Evolutionary conservation across 2,113 vertebrate genomes (phyloP), one percentile per base, ranked within the genome.

Genomic region (Erpornis zantholeuca): DNA sequence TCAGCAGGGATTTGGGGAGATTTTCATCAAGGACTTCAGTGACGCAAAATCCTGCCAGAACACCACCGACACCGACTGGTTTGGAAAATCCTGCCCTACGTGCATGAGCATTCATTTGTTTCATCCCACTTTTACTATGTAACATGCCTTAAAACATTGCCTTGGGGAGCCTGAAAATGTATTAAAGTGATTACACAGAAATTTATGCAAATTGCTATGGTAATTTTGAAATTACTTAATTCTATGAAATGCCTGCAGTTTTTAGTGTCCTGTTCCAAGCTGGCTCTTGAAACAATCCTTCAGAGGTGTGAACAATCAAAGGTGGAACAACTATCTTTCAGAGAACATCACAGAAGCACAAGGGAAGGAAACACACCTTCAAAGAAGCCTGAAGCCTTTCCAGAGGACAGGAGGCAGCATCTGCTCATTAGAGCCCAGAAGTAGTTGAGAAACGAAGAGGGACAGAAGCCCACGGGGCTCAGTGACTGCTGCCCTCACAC

Each of bases 61-160:
- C 19, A 29, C 11, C 52, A 54, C 52, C 23, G 38, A 5, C 33
- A 15, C 6, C 1, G 8, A 81, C 1, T 28, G 14, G 35, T 66
- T 82, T 16, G 60, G 63, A 79, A 83, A 93, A 87, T 57, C 44
- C 69, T 77, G 45, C 50, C 57, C 36, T n/a, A 61, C 0, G 5
- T 93, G 81, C 47, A 12, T 1, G 31, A 93, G 31, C 64, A 64
- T 52, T 49, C 45, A n/a, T 80, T 86, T 54, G 65, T 45, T 93
- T 79, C 84, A 86, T 76, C 66, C 47, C 31, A 29, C 44, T 92
- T 84, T 66, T 63, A 56, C 90, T 92, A 28, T 35, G 38, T 66
- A 95, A 93, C 45, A 69, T 80, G 82, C 86, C 92, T 92, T 79
- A 94, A 95, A 92, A 83, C 75, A 71, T 78, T 82, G 91, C 94